Conservation (phyloP, 2,797 vertebrate species). For the Thunnus albacares region DNA sequence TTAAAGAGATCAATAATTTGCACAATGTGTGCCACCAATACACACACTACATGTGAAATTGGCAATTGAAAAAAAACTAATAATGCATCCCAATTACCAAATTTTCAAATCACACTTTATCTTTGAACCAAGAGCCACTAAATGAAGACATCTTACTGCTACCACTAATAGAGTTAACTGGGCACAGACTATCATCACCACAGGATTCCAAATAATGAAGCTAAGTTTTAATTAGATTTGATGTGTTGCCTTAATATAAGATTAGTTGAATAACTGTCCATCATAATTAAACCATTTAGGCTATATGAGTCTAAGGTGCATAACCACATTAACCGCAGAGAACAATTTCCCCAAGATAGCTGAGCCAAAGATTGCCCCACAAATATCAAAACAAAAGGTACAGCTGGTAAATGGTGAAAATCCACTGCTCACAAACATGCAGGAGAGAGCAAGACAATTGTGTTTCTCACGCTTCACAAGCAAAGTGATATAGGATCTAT, state of each 20-base stretch:
- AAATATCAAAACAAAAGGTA: background rate
- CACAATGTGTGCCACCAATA: background rate
- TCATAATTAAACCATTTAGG: constrained; percentile 17
- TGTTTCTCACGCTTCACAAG: too few species aligned
- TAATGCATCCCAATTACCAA: too few species aligned
- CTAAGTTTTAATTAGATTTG: background rate
- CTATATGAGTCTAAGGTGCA: background rate
- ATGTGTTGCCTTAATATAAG: background rate
- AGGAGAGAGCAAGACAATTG: background rate
- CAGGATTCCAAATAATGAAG: background rate
- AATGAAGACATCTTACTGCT: background rate
- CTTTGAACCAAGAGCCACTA: background rate
- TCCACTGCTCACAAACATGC: background rate
- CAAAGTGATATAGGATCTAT: too few species aligned
- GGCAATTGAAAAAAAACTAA: background rate
- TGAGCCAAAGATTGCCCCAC: background rate
- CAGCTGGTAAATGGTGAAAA: background rate
- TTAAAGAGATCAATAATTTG: background rate
- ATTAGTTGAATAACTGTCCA: background rate
- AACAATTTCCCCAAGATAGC: background rate
- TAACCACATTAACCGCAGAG: background rate
- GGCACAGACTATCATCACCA: background rate
- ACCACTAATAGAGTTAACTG: background rate
- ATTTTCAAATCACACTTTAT: background rate
- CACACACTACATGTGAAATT: background rate